Percentiles rank a stretch among this genome's conserved stretches.
Conservation (phyloP, 2,888 invertebrate species). For the Trissolcus japonicus region DNA sequence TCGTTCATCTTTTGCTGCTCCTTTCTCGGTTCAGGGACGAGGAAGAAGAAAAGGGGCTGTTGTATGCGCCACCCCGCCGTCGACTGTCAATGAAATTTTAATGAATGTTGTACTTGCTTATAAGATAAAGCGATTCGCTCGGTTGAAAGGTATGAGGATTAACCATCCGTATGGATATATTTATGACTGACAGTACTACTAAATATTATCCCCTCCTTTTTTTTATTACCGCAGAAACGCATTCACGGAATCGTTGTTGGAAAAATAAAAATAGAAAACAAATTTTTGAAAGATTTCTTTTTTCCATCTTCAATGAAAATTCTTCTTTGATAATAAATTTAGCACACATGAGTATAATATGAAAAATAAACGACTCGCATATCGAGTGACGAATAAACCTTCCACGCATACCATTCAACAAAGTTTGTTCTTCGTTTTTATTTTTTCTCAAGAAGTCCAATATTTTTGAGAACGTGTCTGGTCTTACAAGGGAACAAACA, state of each 20-base stretch:
- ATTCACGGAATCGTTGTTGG: no score
- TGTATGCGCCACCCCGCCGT: slow-evolving; percentile 24
- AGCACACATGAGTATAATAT: neutral
- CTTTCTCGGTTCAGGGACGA: slow-evolving; percentile 41
- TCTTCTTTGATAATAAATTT: no score
- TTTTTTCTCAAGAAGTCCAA: slow-evolving; percentile 31
- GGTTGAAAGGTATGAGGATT: slow-evolving; percentile 15
- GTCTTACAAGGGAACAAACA: slow-evolving; percentile 45
- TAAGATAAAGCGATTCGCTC: slow-evolving; percentile 29
- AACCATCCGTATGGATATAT: slow-evolving; percentile 21
- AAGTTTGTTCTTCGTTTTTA: neutral
- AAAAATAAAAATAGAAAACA: no score
- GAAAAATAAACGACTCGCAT: slow-evolving; percentile 6
- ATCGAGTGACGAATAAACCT: slow-evolving; percentile 19
- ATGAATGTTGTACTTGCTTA: slow-evolving; percentile 19
- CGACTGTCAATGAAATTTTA: slow-evolving; percentile 35
- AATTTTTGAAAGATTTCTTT: no score
- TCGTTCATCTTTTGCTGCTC: slow-evolving; percentile 43
- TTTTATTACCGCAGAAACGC: no score
- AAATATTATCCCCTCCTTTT: no score
- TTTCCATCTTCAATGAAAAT: no score
- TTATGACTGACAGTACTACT: slow-evolving; percentile 9
- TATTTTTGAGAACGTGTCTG: slow-evolving; percentile 49
- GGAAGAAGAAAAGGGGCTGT: slow-evolving; percentile 42
- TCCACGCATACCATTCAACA: no score